Evolutionary conservation across 1,140 invertebrate species (phyloP), one percentile per base, ranked within the genome.

Genomic region (Papilio polyxenes): DNA sequence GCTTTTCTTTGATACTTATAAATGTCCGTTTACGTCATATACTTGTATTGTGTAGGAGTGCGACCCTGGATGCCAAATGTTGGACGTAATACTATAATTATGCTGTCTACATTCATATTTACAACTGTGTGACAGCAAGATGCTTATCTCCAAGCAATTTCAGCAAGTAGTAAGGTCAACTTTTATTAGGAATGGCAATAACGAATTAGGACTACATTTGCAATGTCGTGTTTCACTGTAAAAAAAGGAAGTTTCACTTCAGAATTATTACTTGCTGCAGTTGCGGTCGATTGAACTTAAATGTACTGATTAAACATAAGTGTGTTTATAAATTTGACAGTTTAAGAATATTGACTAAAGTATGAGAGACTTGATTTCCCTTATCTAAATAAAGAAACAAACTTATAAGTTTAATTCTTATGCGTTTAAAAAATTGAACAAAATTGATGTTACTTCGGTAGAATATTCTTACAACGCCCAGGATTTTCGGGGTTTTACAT

Each of bases 61-160:
- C 83, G 86, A 84, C 85, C 89, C 87, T 85, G 89, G 83, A 82
- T 83, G 84, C 87, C 85, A 85, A 89, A 89, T 90, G 85, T 85
- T 80, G 76, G 81, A 88, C 86, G 87, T 87, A 87, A 90, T 91
- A 87, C 85, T 80, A 75, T 77, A 75, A 87, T 89, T 85, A 87
- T 74, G 75, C 75, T 85, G 84, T 81, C 83, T 84, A 83, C 82
- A 83, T 84, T 85, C 80, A 65, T 65, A 72, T 72, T 75, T 82
- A 86, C 83, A 83, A 82, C 84, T 82, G 81, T 48, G 40, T 80
- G 69, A 11, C 85, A 88, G 79, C 72, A 82, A 20, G 81, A 86
- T 88, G 83, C 81, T 88, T 86, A 89, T 92, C 86, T 89, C 88
- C 87, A 87, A 80, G 86, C 90, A 88, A 91, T 91, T 90, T 87